Conservation (phyloP, 2,113 vertebrate species). For the Oncorhynchus keta region DNA sequence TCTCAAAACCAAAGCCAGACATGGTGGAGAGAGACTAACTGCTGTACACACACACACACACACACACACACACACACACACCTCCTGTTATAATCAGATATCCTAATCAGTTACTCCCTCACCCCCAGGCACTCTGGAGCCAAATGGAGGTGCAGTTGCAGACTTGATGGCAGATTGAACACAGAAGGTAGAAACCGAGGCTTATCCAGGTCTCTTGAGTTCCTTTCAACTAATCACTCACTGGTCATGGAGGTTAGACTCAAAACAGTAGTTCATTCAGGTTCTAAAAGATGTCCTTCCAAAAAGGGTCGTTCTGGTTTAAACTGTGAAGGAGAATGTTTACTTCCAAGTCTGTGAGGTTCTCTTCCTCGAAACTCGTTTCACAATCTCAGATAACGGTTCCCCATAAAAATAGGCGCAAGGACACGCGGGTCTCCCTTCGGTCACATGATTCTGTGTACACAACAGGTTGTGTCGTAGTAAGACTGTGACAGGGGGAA, state of each 20-base stretch:
- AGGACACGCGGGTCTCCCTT: background rate
- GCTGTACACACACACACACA: too few relatives aligned
- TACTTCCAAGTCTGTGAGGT: background rate
- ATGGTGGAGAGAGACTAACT: too few relatives aligned
- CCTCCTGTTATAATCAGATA: conserved; percentile 15
- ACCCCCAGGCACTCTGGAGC: background rate
- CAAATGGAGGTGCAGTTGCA: background rate
- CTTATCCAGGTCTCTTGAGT: background rate
- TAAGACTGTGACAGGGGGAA: background rate
- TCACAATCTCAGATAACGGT: conserved; percentile 2
- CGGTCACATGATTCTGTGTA: background rate
- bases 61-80: too few relatives aligned
- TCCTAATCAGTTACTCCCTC: conserved; percentile 19
- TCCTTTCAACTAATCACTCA: background rate
- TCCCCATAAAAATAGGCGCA: background rate
- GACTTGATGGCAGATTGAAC: background rate
- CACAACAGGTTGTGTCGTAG: background rate
- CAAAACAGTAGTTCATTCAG: background rate
- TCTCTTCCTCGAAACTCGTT: background rate
- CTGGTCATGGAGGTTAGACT: conserved; percentile 1
- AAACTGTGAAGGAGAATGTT: background rate
- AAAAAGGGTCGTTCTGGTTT: background rate
- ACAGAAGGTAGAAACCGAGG: background rate
- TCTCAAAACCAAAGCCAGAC: background rate
- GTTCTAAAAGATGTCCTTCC: background rate